Percentiles rank a stretch among this genome's conserved stretches.
phyloP scores from a whole-genome alignment of 2,113 vertebrate genomes.

The Poeciliopsis occidentalis region DNA sequence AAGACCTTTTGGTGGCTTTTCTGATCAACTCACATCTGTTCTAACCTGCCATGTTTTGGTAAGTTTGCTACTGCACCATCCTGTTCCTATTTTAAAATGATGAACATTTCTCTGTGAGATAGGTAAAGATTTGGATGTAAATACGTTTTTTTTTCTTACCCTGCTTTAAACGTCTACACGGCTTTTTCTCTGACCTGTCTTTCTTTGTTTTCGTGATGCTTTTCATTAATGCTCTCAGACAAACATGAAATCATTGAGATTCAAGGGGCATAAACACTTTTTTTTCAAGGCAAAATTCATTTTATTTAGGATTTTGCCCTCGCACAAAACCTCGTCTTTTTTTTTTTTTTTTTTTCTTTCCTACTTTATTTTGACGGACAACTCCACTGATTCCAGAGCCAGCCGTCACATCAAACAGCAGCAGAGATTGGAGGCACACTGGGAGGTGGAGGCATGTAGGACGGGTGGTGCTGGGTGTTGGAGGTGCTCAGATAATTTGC shows the following conservation, averaged over 20 bases:
- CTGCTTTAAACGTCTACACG: neutral
- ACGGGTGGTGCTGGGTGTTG: slow-evolving; percentile 64
- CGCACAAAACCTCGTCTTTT: neutral
- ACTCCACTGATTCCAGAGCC: neutral
- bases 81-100: neutral
- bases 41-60: neutral
- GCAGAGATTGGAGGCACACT: neutral
- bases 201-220: neutral
- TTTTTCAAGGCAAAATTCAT: neutral
- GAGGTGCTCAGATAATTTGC: slow-evolving; percentile 85
- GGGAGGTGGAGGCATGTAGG: neutral
- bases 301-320: neutral
- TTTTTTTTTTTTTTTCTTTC: too few relatives aligned
- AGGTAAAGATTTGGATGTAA: neutral
- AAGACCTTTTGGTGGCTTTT: neutral
- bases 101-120: neutral
- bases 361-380: neutral
- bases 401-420: neutral
- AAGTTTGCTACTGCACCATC: neutral
- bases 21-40: neutral
- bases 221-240: too few relatives aligned
- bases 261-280: neutral
- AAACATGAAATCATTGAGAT: neutral
- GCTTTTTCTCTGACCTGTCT: neutral
- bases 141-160: neutral